Evolutionary conservation across 2,888 invertebrate genomes (phyloP), one percentile per base, ranked within the genome.

Genomic region (Lycia hirtaria): DNA sequence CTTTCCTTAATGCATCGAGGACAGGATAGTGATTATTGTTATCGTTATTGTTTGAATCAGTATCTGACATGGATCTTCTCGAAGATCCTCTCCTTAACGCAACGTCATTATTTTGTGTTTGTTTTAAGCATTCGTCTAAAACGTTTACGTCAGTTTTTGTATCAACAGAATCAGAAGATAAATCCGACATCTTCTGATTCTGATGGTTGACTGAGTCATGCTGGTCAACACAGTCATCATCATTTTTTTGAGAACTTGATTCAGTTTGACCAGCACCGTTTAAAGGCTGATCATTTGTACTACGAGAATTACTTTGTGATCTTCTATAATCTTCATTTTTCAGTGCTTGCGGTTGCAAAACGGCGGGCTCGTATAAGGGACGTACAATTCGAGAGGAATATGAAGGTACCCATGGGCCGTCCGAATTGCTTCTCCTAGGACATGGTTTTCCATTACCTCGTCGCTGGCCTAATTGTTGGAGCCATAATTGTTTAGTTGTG

Each of bases 361-460:
- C 30, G 17, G 45, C 4, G 1, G 48, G 32, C 3, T 62, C 55
- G 6, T 50, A 30, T n/a, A 60, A 9, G n/a, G 65, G 50, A 19
- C 65, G 60, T 1, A 37, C 52, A 10, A 56, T 26, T 10, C 40
- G 60, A 24, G 60, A 40, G 7, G 38, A n/a, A 19, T 48, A 50
- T 3, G 61, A 50, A 19, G 66, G 63, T 28, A 44, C 50, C 62
- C 62, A 51, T n/a, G 53, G 58, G 37, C 61, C 49, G 5, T 43
- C 44, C 17, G 1, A 37, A 35, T 58, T 53, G 37, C 60, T 64
- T 6, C 67, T 65, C 44, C 60, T 64, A 7, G 56, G 40, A 59
- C 76, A 76, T 15, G 77, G 71, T 57, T 67, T 71, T 20, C 50
- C 14, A 26, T 38, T 48, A n/a, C n/a, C n/a, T 10, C 41, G 56